These are phyloP conservation scores for Hyppa rectilinea DNA, from an alignment of 2,888 invertebrate genomes.

Conservation along the genomic window DNA sequence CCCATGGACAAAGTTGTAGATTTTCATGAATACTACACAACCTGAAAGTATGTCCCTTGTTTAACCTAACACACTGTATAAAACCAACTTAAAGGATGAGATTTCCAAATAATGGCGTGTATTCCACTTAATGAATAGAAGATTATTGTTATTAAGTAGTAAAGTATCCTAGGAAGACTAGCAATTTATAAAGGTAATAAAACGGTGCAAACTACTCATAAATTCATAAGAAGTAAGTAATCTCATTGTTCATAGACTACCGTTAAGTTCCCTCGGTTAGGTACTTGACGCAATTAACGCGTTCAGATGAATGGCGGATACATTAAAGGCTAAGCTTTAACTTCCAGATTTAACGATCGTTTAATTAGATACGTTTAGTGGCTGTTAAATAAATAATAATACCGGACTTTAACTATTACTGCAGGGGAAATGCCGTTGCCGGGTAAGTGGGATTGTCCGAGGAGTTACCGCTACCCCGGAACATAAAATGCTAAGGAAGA, in stretches of 20 bases:
- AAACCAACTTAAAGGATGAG: neutral
- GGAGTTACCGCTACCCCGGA: too few relatives aligned
- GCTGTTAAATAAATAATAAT: constrained; percentile 40
- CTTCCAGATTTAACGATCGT: constrained; percentile 31
- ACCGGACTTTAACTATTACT: constrained; percentile 17
- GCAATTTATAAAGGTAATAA: neutral
- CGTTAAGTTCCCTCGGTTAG: constrained; percentile 42
- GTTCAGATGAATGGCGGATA: constrained; percentile 52
- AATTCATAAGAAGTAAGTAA: constrained; percentile 36
- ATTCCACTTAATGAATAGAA: neutral
- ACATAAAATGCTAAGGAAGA: too few relatives aligned
- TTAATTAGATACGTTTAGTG: constrained; percentile 33
- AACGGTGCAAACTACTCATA: constrained; percentile 11
- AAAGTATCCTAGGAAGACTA: neutral
- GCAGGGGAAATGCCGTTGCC: neutral
- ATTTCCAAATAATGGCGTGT: neutral
- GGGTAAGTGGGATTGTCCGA: too few relatives aligned
- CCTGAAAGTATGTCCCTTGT: too few relatives aligned
- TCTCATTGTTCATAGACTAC: constrained; percentile 41
- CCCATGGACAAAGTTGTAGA: too few relatives aligned
- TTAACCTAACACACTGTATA: too few relatives aligned
- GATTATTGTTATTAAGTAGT: neutral
- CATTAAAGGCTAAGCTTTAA: constrained; percentile 31
- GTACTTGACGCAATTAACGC: constrained; percentile 44
- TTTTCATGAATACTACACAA: too few relatives aligned